Percentiles rank a stretch among this genome's conserved stretches.
Evolutionary conservation across 2,113 vertebrate species (phyloP).

Genomic region (Phoxinus phoxinus): DNA sequence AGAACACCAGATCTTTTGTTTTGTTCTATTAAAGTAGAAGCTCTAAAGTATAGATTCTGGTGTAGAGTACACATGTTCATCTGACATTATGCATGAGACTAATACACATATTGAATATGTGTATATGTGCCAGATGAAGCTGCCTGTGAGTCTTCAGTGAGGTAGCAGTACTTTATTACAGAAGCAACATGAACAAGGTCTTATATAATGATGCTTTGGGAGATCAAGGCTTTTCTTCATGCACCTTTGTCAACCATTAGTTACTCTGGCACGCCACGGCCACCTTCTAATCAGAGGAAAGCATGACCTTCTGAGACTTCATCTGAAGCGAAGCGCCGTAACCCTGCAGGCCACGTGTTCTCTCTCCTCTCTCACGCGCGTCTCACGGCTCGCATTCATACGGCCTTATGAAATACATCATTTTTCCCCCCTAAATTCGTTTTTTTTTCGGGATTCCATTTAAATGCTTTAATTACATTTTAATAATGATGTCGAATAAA

Average conservation of each 20-base stretch:
- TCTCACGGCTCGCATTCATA: not conserved
- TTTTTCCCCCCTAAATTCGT: not conserved
- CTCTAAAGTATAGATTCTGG: not conserved
- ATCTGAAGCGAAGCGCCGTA: constrained; percentile 24
- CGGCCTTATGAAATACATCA: not conserved
- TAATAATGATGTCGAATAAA: not conserved
- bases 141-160: not conserved
- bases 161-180: constrained; percentile 35
- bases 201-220: constrained; percentile 60
- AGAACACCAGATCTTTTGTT: not conserved
- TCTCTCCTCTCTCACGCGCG: not conserved
- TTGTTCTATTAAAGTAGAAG: not conserved
- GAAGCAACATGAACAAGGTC: constrained; percentile 59
- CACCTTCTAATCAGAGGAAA: constrained; percentile 42
- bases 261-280: constrained; percentile 56
- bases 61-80: not conserved
- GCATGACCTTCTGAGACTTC: constrained; percentile 50
- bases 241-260: constrained; percentile 50
- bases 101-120: not conserved
- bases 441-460: not conserved
- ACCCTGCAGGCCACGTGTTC: not conserved
- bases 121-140: not conserved
- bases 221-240: constrained; percentile 50
- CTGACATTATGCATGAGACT: not conserved
- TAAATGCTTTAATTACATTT: too few relatives aligned